Percentiles rank a stretch among this genome's conserved stretches.
Evolutionary conservation across 2,797 vertebrate genomes (phyloP).

Genomic region (Naso thynnoides): DNA sequence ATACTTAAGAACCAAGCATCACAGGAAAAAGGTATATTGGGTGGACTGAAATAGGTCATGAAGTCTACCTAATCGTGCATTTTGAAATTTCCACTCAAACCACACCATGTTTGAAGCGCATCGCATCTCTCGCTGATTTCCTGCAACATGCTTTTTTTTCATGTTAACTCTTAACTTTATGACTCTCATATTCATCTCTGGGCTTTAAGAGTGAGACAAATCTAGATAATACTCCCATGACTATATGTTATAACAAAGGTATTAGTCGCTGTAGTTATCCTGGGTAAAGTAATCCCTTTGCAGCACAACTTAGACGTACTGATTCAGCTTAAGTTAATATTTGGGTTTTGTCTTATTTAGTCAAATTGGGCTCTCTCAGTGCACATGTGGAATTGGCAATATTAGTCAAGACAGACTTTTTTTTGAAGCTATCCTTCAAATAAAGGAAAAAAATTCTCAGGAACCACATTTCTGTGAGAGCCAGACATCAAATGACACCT

Average conservation of each 20-base stretch:
- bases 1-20: slow-evolving; percentile 29
- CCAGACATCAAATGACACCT: neutral
- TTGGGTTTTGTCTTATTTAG: neutral
- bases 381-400: neutral
- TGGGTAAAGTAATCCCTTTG: neutral
- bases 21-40: slow-evolving; percentile 20
- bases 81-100: slow-evolving; percentile 59
- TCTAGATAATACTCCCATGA: neutral
- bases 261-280: neutral
- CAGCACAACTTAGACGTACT: neutral
- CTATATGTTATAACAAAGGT: neutral
- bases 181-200: neutral
- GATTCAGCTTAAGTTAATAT: no score
- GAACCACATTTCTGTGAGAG: neutral
- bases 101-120: slow-evolving; percentile 8
- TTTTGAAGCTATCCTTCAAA: neutral
- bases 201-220: neutral
- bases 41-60: slow-evolving; percentile 73
- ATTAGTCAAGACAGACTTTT: neutral
- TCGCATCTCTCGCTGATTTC: neutral
- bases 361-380: neutral
- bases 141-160: neutral
- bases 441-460: slow-evolving; percentile 8
- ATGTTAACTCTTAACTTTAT: no score
- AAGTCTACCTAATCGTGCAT: slow-evolving; percentile 8